phyloP scores from a whole-genome alignment of 2,888 invertebrate species.

The Theretra japonica region DNA sequence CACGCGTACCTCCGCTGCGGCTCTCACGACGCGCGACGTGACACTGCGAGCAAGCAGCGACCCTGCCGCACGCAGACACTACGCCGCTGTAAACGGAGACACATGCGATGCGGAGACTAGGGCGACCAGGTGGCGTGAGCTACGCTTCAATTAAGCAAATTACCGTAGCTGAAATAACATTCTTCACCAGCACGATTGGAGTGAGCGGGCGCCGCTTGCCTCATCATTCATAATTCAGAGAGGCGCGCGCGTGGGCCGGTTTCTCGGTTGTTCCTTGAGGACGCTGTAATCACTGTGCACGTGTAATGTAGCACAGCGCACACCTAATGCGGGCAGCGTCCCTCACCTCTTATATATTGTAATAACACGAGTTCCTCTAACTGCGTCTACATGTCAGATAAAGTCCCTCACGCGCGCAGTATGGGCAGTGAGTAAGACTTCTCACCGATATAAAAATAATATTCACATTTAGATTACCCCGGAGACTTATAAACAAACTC shows the following conservation, averaged over 20 bases:
- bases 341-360: conserved; percentile 11
- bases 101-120: neutral
- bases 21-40: neutral
- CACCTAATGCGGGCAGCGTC: neutral
- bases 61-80: neutral
- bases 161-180: conserved; percentile 38
- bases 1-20: conserved; percentile 38
- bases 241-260: conserved; percentile 20
- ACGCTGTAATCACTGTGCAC: conserved; percentile 7
- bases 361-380: neutral
- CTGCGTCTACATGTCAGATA: neutral
- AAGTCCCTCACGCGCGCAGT: no score
- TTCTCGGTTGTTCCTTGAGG: conserved; percentile 19
- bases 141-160: conserved; percentile 6
- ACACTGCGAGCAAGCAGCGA: neutral
- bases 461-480: no score
- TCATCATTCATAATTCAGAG: conserved; percentile 11
- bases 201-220: conserved; percentile 4
- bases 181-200: neutral
- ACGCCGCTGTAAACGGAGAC: neutral
- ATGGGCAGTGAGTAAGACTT: no score
- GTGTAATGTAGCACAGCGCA: conserved; percentile 7
- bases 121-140: neutral
- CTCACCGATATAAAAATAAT: no score
- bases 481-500: no score